Base-by-base conservation (phyloP, 1,140 invertebrate species). In the Drosophila sp. region DNA sequence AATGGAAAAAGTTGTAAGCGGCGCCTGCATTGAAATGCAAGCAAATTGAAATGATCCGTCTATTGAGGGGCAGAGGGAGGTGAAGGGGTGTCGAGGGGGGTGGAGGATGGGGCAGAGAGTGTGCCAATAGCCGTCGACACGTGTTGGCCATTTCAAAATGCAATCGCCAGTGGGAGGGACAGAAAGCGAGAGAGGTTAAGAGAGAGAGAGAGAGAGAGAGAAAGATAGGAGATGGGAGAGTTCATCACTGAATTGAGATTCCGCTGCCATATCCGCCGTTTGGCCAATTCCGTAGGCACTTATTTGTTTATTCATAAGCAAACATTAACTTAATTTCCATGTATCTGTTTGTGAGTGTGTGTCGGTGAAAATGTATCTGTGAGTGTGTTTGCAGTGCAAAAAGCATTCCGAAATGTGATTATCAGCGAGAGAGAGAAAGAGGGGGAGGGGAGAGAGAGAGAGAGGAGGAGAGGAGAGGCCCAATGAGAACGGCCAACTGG, bases 221-320 rank as follows among this genome's bases (percentile, higher is more conserved):
- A 46, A 21, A n/a, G 21, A 46, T 4, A 48, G 45, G 45, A 21
- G 48, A 0, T 13, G 13, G 63, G 18, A 25, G 63, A 87, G 83
- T 87, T 79, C 83, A 89, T 87, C 83, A 87, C 53, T 27, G 72
- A 25, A 38, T 43, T 16, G 36, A 38, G 46, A 65, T 57, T 32
- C 46, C 64, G 40, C 41, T 38, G 9, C 16, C 25, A 34, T 34
- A 50, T 56, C 58, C 45, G 21, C 53, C 38, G 41, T 25, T 64
- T 58, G 16, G 53, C 72, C 72, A 66, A 62, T 66, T 46, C 65
- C 72, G 76, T 75, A 83, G 76, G 86, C 84, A 81, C 71, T 90
- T 90, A 84, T 90, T 90, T 90, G 89, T 75, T 90, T 90, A 90
- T 90, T 90, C 82, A 90, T 90, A 90, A 90, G 89, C 82, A 90